Percentiles rank a stretch among this genome's conserved stretches.
Evolutionary conservation across 2,797 vertebrate genomes (phyloP).

Genomic region (Odontamblyopus rebecca): DNA sequence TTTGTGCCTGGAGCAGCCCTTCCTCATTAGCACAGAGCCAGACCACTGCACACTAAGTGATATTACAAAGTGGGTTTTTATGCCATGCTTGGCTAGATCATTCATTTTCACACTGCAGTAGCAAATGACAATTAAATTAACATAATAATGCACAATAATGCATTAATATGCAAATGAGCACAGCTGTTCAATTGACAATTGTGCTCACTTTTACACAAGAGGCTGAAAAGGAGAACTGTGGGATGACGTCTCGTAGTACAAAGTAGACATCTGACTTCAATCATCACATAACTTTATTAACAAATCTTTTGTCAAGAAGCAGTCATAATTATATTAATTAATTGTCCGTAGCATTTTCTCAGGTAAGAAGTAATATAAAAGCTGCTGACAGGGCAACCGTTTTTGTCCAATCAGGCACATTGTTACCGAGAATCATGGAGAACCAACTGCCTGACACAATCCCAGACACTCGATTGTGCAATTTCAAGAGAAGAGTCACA

Average conservation of each 20-base stretch:
- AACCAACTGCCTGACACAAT: too few relatives aligned
- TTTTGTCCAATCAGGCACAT: too few relatives aligned
- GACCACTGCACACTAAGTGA: slow-evolving; percentile 24
- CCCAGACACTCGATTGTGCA: too few relatives aligned
- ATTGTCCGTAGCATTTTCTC: too few relatives aligned
- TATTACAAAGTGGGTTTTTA: slow-evolving; percentile 24
- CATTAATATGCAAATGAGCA: slow-evolving; percentile 80
- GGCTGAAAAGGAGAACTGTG: slow-evolving; percentile 58
- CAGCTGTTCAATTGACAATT: slow-evolving; percentile 76
- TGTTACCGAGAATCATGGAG: too few relatives aligned
- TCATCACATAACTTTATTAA: background rate
- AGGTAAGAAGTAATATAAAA: too few relatives aligned
- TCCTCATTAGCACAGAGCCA: background rate
- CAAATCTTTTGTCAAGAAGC: background rate
- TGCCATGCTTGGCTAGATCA: slow-evolving; percentile 49
- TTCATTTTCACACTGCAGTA: slow-evolving; percentile 66
- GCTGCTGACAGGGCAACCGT: too few relatives aligned
- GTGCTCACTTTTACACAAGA: slow-evolving; percentile 68
- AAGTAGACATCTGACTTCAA: slow-evolving; percentile 16
- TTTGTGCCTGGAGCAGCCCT: slow-evolving; percentile 21
- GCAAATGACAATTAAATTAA: slow-evolving; percentile 71
- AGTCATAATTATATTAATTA: slow-evolving; percentile 27
- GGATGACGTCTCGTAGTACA: slow-evolving; percentile 26
- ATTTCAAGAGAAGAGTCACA: too few relatives aligned
- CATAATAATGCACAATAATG: slow-evolving; percentile 85